Evolutionary conservation across 2,797 vertebrate species (phyloP), one percentile per base, ranked within the genome.

Genomic region (Percopsis omiscomaycus): DNA sequence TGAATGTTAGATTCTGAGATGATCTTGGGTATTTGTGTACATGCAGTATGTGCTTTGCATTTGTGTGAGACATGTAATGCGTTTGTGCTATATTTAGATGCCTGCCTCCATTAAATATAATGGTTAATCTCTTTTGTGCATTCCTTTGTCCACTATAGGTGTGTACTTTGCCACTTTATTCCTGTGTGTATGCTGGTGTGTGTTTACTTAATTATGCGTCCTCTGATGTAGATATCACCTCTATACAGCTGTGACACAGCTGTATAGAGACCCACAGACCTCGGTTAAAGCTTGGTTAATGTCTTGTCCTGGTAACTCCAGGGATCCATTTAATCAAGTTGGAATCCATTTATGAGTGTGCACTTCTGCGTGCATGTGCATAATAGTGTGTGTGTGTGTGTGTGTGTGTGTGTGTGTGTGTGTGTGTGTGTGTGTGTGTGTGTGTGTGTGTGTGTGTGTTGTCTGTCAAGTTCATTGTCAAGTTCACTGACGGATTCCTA

Each of bases 1-100:
- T 69, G 49, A 70, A 66, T 74, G 68, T 72, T 80, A 69, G 83
- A 37, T 80, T 80, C 64, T 73, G 72, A 62, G 67, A 58, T 63
- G 6, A 59, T 71, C 48, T 28, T 54, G 28, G 46, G 63, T 77
- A 72, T 84, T 57, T 67, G 50, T 55, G 69, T 77, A 70, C 68
- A 37, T 59, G 37, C 49, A 11, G 60, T 73, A 63, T 70, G 53
- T 57, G 27, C 62, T 78, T 66, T 52, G 54, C 58, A 69, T 77
- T 55, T 55, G 30, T 67, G 64, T 73, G 65, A 48, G 32, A 3
- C 16, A 65, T 66, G 58, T 62, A 77, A 14, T 65, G 65, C 62
- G 47, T 13, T 66, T 53, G 61, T 53, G 42, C 63, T 65, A 56
- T 59, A 74, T 80, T 81, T 73, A 81, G 57, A 61, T 45, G 44